Percentiles rank a stretch among this genome's conserved stretches.
phyloP scores from a whole-genome alignment of 2,797 vertebrate species.

The Dromococcyx pavoninus region DNA sequence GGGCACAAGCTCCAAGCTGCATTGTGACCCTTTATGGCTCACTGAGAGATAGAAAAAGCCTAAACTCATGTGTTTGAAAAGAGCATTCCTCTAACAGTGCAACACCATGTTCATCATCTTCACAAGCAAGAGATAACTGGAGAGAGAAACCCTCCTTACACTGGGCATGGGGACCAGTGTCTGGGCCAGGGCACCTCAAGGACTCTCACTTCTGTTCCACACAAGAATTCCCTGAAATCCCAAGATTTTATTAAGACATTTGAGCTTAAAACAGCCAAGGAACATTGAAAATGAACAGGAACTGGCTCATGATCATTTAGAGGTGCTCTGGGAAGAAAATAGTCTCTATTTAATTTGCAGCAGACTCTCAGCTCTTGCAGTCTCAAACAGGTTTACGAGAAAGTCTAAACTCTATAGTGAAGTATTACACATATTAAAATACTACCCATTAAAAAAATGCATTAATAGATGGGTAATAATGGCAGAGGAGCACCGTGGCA shows the following conservation, averaged over 20 bases:
- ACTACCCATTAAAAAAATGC: not conserved
- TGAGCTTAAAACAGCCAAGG: not conserved
- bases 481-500: not conserved
- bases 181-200: not conserved
- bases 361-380: not conserved
- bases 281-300: not conserved
- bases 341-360: not conserved
- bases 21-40: fast-evolving
- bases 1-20: not conserved
- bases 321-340: not conserved
- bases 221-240: not conserved
- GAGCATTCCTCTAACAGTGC: fast-evolving
- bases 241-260: not conserved
- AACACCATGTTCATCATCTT: not conserved
- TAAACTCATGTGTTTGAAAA: not conserved
- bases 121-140: not conserved
- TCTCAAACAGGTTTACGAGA: not conserved
- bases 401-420: not conserved
- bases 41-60: not conserved
- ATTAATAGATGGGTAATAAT: not conserved
- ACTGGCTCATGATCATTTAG: not conserved
- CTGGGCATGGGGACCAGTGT: fast-evolving
- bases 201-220: not conserved
- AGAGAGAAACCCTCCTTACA: not conserved
- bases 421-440: not conserved